Base-by-base conservation (phyloP, 2,113 vertebrate genomes). In the Otocyon megalotis region DNA sequence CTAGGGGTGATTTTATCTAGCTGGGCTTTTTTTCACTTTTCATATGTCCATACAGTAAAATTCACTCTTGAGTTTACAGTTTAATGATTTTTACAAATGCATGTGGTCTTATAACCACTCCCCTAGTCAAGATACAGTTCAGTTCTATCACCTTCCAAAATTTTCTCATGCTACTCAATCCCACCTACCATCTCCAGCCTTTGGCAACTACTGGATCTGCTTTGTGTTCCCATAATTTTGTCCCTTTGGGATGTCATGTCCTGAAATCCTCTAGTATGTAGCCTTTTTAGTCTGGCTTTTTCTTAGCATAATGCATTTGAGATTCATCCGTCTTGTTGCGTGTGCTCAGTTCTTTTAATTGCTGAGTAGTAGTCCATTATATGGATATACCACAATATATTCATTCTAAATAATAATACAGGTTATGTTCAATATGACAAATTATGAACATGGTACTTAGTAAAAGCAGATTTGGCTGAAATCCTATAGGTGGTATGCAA, bases 391-490 rank as follows among this genome's bases (percentile, higher is more conserved):
- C 72, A 79, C n/a, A 56, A 17, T 86, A 69, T 76, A 69, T 56
- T 86, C 71, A 62, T 76, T 56, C 11, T 56, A 65, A 80, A 69
- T 87, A 88, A 71, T 69, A 69, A 62, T 8, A 71, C 32, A 58
- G 88, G 26, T 28, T 26, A 58, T 30, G 63, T 48, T 69, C 65
- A 54, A 0, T n/a, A 28, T 54, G 58, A 80, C 60, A 28, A 16
- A 50, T 54, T 35, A 50, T 35, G 13, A 53, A 37, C 63, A 62
- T 16, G 35, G 30, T 74, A n/a, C 37, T 71, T 84, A 67, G 16
- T 65, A 71, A 92, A 81, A 79, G 54, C 53, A 43, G n/a, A 71
- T 90, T 88, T 43, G 85, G 16, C 54, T 79, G 88, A 94, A 62
- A 79, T 71, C 53, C 50, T 58, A 43, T 43, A 48, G 43, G 19